These are phyloP conservation scores for Brenthis ino DNA, from an alignment of 2,888 invertebrate species.

Conservation along the genomic window DNA sequence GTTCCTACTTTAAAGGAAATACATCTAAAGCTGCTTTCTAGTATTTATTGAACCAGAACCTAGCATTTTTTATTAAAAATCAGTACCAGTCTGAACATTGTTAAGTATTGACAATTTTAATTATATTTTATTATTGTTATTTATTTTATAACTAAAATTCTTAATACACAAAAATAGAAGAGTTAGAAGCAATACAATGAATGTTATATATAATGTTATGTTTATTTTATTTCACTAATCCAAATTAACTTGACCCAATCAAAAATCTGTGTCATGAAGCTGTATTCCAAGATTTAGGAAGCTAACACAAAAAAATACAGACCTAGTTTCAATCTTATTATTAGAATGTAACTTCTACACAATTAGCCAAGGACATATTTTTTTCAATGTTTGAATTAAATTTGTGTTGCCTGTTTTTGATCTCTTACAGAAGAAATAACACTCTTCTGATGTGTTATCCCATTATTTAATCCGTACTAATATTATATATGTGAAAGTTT, in stretches of 20 bases:
- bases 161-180: neutral
- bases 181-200: neutral
- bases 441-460: too few relatives aligned
- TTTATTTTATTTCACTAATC: slow-evolving; percentile 11
- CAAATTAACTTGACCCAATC: slow-evolving; percentile 44
- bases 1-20: too few relatives aligned
- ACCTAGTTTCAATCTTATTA: slow-evolving; percentile 55
- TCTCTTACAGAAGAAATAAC: too few relatives aligned
- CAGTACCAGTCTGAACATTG: too few relatives aligned
- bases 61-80: too few relatives aligned
- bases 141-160: neutral
- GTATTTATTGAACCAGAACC: too few relatives aligned
- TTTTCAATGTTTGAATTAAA: slow-evolving; percentile 28
- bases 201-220: slow-evolving; percentile 1
- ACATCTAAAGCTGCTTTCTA: too few relatives aligned
- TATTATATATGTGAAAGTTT: too few relatives aligned
- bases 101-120: too few relatives aligned
- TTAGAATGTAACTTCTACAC: slow-evolving; percentile 47
- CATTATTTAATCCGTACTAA: too few relatives aligned
- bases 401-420: slow-evolving; percentile 9
- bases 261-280: slow-evolving; percentile 49
- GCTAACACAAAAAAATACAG: slow-evolving; percentile 48
- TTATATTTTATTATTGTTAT: too few relatives aligned
- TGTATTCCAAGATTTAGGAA: slow-evolving; percentile 43
- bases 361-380: slow-evolving; percentile 43